Percentiles rank a stretch among this genome's conserved stretches.
Conservation (phyloP, 1,140 invertebrate species). For the Lithobius niger region DNA sequence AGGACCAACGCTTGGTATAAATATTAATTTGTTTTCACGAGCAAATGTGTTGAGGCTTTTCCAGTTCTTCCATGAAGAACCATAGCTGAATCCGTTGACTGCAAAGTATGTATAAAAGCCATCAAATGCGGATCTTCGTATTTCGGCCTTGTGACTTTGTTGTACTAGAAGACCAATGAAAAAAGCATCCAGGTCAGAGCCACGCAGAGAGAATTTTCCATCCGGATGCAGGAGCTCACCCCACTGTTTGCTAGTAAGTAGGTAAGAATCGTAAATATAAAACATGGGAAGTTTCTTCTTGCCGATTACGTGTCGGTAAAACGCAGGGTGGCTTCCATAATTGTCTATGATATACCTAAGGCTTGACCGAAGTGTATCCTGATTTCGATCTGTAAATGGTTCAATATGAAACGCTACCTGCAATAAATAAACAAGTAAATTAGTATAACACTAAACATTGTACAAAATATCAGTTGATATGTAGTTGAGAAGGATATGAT, state of each 20-base stretch:
- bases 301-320: conserved; percentile 27
- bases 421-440: too few species aligned
- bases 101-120: conserved; percentile 41
- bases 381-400: conserved; percentile 33
- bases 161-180: conserved; percentile 36
- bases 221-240: conserved; percentile 24
- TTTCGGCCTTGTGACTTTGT: conserved; percentile 23
- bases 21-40: conserved; percentile 27
- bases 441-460: too few species aligned
- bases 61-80: conserved; percentile 35
- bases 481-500: too few species aligned
- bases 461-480: too few species aligned
- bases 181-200: conserved; percentile 33
- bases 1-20: conserved; percentile 37
- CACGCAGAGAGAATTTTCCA: conserved; percentile 26
- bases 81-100: conserved; percentile 35
- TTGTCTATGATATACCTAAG: conserved; percentile 31
- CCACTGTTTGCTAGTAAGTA: conserved; percentile 26
- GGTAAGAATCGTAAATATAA: conserved; percentile 39
- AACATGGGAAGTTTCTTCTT: conserved; percentile 31
- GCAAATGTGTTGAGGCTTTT: conserved; percentile 27
- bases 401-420: conserved; percentile 37
- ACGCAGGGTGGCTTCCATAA: conserved; percentile 36
- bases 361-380: conserved; percentile 25
- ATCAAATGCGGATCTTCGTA: conserved; percentile 34